phyloP scores from a whole-genome alignment of 2,113 vertebrate species.

The Plestiodon gilberti region DNA sequence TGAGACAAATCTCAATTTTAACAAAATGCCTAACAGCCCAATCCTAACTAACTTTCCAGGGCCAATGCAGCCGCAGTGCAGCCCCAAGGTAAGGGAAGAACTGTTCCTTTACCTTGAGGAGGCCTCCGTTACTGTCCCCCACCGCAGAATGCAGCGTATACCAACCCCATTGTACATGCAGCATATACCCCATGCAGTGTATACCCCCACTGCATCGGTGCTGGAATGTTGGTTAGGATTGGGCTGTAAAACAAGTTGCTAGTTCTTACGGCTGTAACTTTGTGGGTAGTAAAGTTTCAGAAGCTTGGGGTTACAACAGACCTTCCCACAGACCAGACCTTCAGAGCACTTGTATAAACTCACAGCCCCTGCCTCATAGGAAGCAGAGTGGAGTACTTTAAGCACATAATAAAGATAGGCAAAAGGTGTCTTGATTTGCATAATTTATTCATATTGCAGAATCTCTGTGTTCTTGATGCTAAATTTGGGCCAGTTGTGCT shows the following conservation, averaged over 20 bases:
- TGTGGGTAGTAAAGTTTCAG: not conserved
- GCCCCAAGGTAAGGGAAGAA: too few relatives aligned
- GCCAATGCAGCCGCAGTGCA: too few relatives aligned
- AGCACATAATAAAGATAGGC: not conserved
- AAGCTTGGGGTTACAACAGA: not conserved
- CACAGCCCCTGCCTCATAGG: not conserved
- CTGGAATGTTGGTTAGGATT: too few relatives aligned
- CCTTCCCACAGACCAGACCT: not conserved
- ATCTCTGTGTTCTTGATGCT: not conserved
- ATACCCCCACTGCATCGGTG: too few relatives aligned
- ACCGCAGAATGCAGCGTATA: too few relatives aligned
- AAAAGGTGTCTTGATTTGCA: not conserved
- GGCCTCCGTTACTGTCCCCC: too few relatives aligned
- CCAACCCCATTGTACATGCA: too few relatives aligned
- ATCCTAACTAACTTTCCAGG: too few relatives aligned
- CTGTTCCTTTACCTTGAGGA: too few relatives aligned
- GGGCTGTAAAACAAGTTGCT: not conserved
- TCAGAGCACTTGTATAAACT: not conserved
- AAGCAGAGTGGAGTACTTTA: conserved; percentile 1
- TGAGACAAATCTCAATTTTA: not conserved
- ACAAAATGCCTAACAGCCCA: too few relatives aligned
- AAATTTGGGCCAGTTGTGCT: not conserved
- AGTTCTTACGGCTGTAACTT: not conserved
- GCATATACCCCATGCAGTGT: too few relatives aligned
- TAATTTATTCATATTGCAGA: conserved; percentile 14